Evolutionary conservation across 2,113 vertebrate genomes (phyloP), one percentile per base, ranked within the genome.

Genomic region (Donacobius atricapilla): DNA sequence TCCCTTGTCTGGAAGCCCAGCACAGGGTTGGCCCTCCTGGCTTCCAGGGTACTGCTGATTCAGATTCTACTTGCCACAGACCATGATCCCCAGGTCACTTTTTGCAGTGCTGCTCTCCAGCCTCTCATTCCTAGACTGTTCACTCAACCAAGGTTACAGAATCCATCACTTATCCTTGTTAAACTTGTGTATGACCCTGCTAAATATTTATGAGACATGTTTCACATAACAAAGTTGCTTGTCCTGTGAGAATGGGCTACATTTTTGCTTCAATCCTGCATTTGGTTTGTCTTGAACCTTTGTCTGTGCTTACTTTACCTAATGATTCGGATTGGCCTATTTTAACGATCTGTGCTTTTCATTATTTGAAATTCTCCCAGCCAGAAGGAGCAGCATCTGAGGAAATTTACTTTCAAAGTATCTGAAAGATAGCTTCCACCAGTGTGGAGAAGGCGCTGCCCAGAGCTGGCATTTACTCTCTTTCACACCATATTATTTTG

Each of bases 11-110:
- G 44, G 19, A 1, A 0, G 8, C 19, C 7, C 33, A 14, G 33
- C 33, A 13, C 23, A 51, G 0, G 1, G 1, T 0, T 51, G 51
- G 27, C 33, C 9, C 28, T 82, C 28, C n/a, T 45, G 61, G 24
- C 53, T 75, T 45, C 19, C 28, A n/a, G 27, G 19, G 13, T 33
- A 25, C 39, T 53, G 20, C 45, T 75, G 39, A 18, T 2, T 15
- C n/a, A 45, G 2, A 3, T 30, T 53, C 33, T n/a, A 1, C 15
- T 51, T 39, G 21, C 11, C 35, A 9, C 12, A 8, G 23, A 42
- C 9, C 20, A 13, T 13, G 25, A 42, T 9, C 18, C 15, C 12
- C 15, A 39, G 5, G 23, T 66, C 37, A 27, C 33, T 39, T 58
- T 50, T 33, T 2, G 1, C 10, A 44, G 33, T 23, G 8, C 27